These are phyloP conservation scores for Alfaro cultratus DNA, from an alignment of 2,797 vertebrate species.

Conservation along the genomic window DNA sequence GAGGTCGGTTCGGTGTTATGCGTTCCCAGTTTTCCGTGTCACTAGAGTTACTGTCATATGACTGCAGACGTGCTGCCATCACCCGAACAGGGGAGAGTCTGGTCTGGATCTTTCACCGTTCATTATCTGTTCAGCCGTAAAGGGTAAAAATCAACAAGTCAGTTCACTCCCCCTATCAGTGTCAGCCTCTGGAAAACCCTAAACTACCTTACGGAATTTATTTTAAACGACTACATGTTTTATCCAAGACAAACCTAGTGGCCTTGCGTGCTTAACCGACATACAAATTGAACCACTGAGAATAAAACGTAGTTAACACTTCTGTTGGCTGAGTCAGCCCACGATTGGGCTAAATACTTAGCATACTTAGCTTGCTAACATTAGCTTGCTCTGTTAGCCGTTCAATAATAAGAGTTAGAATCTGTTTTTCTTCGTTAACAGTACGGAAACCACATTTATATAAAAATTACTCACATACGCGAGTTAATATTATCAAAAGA, in stretches of 20 bases:
- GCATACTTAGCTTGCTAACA: constrained; percentile 51
- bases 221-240: neutral
- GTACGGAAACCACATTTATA: neutral
- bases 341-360: constrained; percentile 42
- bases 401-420: constrained; percentile 2
- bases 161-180: constrained; percentile 16
- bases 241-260: neutral
- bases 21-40: constrained; percentile 92
- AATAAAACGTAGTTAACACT: constrained; percentile 11
- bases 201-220: neutral
- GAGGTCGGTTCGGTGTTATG: constrained; percentile 89
- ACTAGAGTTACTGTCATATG: constrained; percentile 96
- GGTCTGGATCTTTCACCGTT: constrained; percentile 80
- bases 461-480: neutral
- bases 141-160: constrained; percentile 65
- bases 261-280: neutral
- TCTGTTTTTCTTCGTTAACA: neutral
- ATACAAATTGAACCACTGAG: neutral
- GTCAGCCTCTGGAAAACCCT: constrained; percentile 1
- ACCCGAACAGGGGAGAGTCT: constrained; percentile 84
- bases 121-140: constrained; percentile 80
- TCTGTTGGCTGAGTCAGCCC: constrained; percentile 29
- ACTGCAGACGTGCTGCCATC: constrained; percentile 92
- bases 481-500: neutral
- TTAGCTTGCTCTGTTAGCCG: constrained; percentile 52